Conservation (phyloP, 2,888 invertebrate genomes). For the Luffia ferchaultella region DNA sequence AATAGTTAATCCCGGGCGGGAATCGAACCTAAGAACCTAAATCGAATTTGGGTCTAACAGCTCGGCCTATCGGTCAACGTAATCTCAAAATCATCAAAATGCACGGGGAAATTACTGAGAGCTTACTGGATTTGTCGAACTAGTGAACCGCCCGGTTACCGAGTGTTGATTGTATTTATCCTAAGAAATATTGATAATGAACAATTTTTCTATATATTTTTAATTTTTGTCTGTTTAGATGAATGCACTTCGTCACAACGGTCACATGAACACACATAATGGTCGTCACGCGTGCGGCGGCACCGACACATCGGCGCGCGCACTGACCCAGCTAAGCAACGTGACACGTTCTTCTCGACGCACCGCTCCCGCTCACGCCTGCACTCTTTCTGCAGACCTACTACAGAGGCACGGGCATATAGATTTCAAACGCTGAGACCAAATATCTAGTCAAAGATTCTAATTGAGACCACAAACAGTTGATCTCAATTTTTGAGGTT, state of each 20-base stretch:
- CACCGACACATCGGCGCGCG: conserved; percentile 34
- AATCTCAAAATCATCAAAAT: no score
- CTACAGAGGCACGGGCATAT: conserved; percentile 48
- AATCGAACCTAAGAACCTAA: no score
- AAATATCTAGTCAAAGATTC: not conserved
- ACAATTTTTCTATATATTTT: no score
- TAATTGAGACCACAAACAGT: not conserved
- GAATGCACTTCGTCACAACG: conserved; percentile 41
- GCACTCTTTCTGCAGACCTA: conserved; percentile 39
- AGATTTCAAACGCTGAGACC: conserved; percentile 36
- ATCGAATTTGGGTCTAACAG: no score
- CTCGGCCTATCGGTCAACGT: no score
- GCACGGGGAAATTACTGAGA: no score
- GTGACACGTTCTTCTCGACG: conserved; percentile 50
- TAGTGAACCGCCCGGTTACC: no score
- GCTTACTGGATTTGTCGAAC: no score
- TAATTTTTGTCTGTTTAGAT: no score
- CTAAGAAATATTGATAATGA: no score
- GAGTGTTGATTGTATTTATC: no score
- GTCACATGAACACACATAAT: conserved; percentile 25
- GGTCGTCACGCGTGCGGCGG: conserved; percentile 21
- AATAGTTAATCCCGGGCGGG: no score
- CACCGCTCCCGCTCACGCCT: conserved; percentile 45
- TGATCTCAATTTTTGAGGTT: not conserved
- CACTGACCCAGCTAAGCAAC: conserved; percentile 40